Percentiles rank a stretch among this genome's conserved stretches.
phyloP scores from a whole-genome alignment of 2,797 vertebrate species.

The Phrynocephalus vlangalii region DNA sequence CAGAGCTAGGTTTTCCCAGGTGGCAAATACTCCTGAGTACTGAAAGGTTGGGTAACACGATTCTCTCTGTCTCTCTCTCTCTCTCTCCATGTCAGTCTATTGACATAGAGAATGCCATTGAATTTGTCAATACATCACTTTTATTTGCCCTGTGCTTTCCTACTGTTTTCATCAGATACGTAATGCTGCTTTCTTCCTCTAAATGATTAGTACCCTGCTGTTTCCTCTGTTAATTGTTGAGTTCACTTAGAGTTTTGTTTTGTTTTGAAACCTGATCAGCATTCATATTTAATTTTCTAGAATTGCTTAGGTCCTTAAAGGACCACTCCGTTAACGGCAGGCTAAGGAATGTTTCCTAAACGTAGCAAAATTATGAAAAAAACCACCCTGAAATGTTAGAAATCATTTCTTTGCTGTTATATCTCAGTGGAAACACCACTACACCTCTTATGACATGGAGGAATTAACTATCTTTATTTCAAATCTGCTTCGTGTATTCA shows the following conservation, averaged over 20 bases:
- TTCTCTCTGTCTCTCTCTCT: slow-evolving; percentile 9
- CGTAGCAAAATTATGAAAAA: background rate
- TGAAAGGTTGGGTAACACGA: slow-evolving; percentile 7
- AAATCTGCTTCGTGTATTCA: background rate
- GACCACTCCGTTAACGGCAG: slow-evolving; percentile 35
- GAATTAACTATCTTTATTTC: background rate
- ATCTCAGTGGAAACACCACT: background rate
- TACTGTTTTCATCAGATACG: slow-evolving; percentile 62
- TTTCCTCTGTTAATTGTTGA: slow-evolving; percentile 65
- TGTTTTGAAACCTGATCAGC: slow-evolving; percentile 49
- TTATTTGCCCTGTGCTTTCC: slow-evolving; percentile 56
- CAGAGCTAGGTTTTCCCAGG: slow-evolving; percentile 11
- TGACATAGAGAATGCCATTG: slow-evolving; percentile 24
- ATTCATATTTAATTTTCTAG: slow-evolving; percentile 49
- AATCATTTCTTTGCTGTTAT: background rate
- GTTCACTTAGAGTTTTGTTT: slow-evolving; percentile 52
- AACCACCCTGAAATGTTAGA: background rate
- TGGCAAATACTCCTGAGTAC: slow-evolving; percentile 32
- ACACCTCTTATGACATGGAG: background rate
- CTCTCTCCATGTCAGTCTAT: slow-evolving; percentile 31
- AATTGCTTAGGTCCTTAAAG: slow-evolving; percentile 55
- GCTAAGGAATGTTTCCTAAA: background rate
- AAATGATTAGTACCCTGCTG: slow-evolving; percentile 65
- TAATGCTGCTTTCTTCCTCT: slow-evolving; percentile 58
- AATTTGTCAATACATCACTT: slow-evolving; percentile 31